Evolutionary conservation across 2,113 vertebrate species (phyloP).

Genomic region (Tichodroma muraria): DNA sequence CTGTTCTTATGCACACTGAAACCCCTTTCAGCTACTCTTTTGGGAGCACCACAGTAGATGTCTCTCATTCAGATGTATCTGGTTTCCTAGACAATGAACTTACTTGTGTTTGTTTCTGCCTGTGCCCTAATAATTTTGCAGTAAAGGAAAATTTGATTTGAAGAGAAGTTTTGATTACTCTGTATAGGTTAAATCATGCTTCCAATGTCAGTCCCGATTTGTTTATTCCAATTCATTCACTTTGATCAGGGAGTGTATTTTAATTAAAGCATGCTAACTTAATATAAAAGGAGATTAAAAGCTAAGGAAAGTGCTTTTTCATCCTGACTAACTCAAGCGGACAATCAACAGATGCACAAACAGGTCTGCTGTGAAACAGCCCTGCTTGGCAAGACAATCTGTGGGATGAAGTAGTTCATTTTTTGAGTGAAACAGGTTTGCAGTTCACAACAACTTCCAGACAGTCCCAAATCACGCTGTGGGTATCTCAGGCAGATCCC

Average conservation of each 20-base stretch:
- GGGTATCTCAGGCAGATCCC: background rate
- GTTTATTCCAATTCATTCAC: background rate
- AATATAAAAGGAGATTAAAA: background rate
- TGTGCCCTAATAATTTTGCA: conserved; percentile 11
- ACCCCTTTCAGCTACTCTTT: conserved; percentile 8
- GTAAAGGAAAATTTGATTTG: no score
- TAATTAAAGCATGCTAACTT: conserved; percentile 31
- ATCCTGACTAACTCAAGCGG: background rate
- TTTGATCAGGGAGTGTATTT: background rate
- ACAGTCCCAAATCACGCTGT: background rate
- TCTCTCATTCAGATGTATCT: conserved; percentile 49
- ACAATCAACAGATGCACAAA: background rate
- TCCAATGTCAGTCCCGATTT: background rate
- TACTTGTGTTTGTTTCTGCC: conserved; percentile 51
- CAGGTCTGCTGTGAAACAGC: background rate
- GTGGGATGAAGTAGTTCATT: background rate
- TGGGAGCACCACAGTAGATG: background rate
- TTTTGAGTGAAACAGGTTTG: background rate
- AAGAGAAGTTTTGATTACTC: conserved; percentile 53
- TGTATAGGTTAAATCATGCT: background rate
- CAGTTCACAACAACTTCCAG: background rate
- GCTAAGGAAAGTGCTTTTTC: background rate
- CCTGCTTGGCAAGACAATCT: background rate
- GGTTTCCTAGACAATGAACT: conserved; percentile 66
- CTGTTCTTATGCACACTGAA: background rate